Evolutionary conservation across 2,888 invertebrate genomes (phyloP).

Genomic region (Alentia gelatinosa): DNA sequence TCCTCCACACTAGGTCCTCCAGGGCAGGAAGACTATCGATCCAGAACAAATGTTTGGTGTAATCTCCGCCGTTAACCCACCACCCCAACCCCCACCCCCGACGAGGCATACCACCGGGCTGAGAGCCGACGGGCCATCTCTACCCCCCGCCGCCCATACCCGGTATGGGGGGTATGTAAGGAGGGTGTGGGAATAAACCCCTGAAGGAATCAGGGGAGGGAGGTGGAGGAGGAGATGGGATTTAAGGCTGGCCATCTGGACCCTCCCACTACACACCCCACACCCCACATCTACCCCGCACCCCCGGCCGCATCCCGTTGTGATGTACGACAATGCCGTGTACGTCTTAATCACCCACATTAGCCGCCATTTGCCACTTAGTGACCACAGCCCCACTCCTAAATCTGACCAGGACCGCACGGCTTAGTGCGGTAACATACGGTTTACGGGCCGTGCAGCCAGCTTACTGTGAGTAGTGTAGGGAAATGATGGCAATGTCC

Average conservation of each 20-base stretch:
- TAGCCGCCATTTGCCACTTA: conserved; percentile 31
- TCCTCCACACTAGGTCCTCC: too few relatives aligned
- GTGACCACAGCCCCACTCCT: background rate
- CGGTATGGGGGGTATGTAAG: background rate
- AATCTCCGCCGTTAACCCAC: conserved; percentile 35
- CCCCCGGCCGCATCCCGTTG: background rate
- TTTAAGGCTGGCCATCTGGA: background rate
- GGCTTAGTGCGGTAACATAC: background rate
- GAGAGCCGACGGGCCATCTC: background rate
- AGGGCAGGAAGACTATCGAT: conserved; percentile 17
- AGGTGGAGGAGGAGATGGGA: background rate
- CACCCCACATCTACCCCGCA: background rate
- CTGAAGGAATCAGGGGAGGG: background rate
- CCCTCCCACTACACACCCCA: background rate
- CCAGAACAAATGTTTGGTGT: conserved; percentile 34
- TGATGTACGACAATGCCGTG: background rate
- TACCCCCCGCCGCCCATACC: background rate
- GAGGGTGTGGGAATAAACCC: background rate
- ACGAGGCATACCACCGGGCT: background rate
- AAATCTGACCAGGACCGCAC: background rate
- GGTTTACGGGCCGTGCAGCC: background rate
- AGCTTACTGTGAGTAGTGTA: background rate
- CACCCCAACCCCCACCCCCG: background rate
- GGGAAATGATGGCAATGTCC: background rate
- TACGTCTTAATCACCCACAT: background rate